phyloP scores from a whole-genome alignment of 2,113 vertebrate genomes.

The Phyllostomus hastatus region DNA sequence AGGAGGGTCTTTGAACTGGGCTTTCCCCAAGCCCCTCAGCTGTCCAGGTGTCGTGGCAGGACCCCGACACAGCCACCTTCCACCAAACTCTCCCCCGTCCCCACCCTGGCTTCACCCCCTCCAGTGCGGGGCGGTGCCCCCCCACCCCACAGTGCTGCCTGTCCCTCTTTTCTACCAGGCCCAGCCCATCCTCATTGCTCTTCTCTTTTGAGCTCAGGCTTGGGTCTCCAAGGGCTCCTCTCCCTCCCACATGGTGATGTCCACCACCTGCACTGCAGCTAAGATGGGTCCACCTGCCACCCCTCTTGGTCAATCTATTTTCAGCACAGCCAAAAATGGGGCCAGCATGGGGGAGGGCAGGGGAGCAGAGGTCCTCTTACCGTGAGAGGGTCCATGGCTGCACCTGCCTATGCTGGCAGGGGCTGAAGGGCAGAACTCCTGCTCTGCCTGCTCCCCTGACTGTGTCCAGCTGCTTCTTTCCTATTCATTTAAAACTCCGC shows the following conservation, averaged over 20 bases:
- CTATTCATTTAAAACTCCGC: neutral
- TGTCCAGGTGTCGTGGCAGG: neutral
- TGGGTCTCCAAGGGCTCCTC: neutral
- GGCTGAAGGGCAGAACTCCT: neutral
- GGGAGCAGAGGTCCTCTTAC: constrained; percentile 47
- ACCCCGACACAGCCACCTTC: neutral
- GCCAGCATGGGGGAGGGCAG: neutral
- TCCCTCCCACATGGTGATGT: neutral
- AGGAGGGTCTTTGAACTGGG: neutral
- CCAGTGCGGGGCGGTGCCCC: neutral
- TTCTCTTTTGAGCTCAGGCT: neutral
- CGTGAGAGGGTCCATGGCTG: constrained; percentile 57
- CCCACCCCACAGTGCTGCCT: neutral
- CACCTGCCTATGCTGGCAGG: neutral
- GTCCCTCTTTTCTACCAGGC: neutral
- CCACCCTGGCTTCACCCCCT: neutral
- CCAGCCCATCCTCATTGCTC: neutral
- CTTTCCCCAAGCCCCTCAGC: neutral
- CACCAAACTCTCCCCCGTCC: neutral
- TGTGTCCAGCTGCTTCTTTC: neutral
- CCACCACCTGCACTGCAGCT: neutral
- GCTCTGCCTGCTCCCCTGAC: neutral
- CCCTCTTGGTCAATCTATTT: neutral
- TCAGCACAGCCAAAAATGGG: neutral
- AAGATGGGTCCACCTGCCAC: neutral